Evolutionary conservation across 2,888 invertebrate species (phyloP), one percentile per base, ranked within the genome.

Genomic region (Zaprionus bogoriensis): DNA sequence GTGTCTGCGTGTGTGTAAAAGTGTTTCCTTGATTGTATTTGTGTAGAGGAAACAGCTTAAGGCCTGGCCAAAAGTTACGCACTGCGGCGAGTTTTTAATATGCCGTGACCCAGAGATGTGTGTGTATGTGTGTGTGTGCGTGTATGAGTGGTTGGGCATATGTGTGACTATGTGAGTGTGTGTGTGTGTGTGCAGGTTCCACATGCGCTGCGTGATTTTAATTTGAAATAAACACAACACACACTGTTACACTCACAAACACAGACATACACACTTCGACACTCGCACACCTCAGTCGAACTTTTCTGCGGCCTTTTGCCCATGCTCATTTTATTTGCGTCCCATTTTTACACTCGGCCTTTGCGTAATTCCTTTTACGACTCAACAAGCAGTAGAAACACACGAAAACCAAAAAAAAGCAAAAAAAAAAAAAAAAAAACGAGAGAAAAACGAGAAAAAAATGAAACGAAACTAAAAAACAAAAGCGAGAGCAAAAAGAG

Each of bases 301-400:
- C n/a, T n/a, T 52, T 44, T 74, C 44, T 63, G 68, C 59, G 68
- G 67, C 52, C 19, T 36, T 54, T 79, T 81, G n/a, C n/a, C n/a
- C n/a, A n/a, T 74, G 66, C 58, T 67, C 54, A 59, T 80, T 78
- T 84, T 84, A 77, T 78, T 84, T 78, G 82, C 60, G 71, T 80
- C 57, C 82, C 72, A 70, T 66, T 78, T 68, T 62, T 77, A 54
- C 62, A 62, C 69, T 73, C 58, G 76, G 70, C 71, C 50, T 68
- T 77, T 86, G 77, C 77, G 81, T 80, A 86, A 80, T 80, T 86
- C 71, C 65, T 81, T 87, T 84, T 81, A 87, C 87, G 87, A 81
- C 82, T 81, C 87, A 81, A 74, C 78, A 73, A 81, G 84, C 86
- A 78, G 62, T 64, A 63, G 61, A 72, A 47, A 82, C 51, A 57